Evolutionary conservation across 2,888 invertebrate genomes (phyloP).

Genomic region (Stramonita haemastoma): DNA sequence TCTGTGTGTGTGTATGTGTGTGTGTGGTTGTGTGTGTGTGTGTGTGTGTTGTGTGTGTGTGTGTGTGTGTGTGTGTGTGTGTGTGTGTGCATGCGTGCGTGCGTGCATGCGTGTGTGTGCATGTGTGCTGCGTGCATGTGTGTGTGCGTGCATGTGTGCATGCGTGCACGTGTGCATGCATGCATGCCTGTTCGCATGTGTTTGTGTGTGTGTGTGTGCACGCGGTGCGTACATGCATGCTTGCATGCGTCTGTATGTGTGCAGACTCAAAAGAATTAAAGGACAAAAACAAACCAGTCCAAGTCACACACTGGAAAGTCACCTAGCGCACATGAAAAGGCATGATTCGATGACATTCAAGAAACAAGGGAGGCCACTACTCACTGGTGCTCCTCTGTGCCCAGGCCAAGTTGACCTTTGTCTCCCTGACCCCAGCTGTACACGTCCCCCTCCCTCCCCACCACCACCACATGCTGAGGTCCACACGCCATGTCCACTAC

Average conservation of each 20-base stretch:
- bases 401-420: conserved; percentile 82
- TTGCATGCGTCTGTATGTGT: too few relatives aligned
- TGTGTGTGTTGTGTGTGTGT: too few relatives aligned
- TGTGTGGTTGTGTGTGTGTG: too few relatives aligned
- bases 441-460: conserved; percentile 82
- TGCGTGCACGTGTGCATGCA: too few relatives aligned
- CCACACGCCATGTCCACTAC: conserved; percentile 83
- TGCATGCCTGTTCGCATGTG: too few relatives aligned
- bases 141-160: too few relatives aligned
- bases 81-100: too few relatives aligned
- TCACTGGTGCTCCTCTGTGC: conserved; percentile 79
- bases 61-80: too few relatives aligned
- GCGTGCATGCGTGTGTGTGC: too few relatives aligned
- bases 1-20: too few relatives aligned
- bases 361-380: conserved; percentile 44
- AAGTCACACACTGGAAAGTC: neutral
- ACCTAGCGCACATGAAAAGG: neutral
- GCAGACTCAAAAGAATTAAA: neutral
- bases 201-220: too few relatives aligned
- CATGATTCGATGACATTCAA: neutral
- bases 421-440: conserved; percentile 84
- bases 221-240: neutral
- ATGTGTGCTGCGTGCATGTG: too few relatives aligned
- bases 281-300: neutral
- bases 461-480: conserved; percentile 82